Conservation (phyloP, 1,140 invertebrate genomes). For the Aphis gossypii region DNA sequence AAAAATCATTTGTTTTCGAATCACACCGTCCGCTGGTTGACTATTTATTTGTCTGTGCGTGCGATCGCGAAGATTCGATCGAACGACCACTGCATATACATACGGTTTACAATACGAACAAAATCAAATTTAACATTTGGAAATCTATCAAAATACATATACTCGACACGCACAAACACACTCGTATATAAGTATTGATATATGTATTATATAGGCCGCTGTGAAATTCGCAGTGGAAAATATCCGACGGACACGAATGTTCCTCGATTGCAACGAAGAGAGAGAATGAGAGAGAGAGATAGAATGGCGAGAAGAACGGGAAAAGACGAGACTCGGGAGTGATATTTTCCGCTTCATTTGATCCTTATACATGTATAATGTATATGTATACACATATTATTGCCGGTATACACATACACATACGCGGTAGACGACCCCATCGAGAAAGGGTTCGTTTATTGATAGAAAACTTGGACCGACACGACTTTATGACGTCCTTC, state of each 20-base stretch:
- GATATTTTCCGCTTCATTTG: constrained; percentile 36
- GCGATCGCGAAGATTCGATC: neutral
- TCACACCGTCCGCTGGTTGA: neutral
- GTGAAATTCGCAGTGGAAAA: neutral
- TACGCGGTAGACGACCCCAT: neutral
- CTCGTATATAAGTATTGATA: neutral
- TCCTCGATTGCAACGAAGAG: neutral
- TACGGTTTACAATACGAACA: neutral
- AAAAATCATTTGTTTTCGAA: neutral
- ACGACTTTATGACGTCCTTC: constrained; percentile 29
- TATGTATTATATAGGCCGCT: neutral
- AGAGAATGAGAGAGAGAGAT: neutral
- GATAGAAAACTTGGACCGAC: constrained; percentile 39
- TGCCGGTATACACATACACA: neutral
- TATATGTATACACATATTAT: constrained; percentile 13
- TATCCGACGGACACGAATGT: neutral
- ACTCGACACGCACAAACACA: neutral
- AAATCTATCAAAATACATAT: neutral
- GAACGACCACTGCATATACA: no score
- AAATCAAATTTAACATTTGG: neutral
- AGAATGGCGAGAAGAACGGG: neutral
- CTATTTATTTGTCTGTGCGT: neutral
- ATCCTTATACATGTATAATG: neutral
- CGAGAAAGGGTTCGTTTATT: constrained; percentile 28
- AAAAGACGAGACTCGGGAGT: constrained; percentile 13